Evolutionary conservation across 2,113 vertebrate species (phyloP).

Genomic region (Odocoileus hemionus): DNA sequence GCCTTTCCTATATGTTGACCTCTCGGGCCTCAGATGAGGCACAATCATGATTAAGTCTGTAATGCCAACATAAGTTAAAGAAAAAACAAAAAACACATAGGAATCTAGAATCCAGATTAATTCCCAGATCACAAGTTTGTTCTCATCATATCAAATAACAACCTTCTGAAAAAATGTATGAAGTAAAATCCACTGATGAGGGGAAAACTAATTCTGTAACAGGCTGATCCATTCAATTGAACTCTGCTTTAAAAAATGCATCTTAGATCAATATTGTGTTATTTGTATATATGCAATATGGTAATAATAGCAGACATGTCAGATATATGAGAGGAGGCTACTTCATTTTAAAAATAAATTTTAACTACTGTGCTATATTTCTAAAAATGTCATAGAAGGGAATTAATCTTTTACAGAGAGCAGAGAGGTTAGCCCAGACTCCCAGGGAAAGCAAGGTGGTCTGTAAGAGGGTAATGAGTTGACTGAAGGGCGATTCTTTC

Average conservation of each 20-base stretch:
- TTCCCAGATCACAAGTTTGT: background rate
- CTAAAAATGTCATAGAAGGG: background rate
- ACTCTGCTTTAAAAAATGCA: background rate
- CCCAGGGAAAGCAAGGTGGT: background rate
- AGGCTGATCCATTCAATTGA: background rate
- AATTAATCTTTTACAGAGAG: background rate
- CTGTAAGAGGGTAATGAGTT: background rate
- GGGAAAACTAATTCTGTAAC: background rate
- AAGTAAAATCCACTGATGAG: background rate
- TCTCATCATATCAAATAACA: constrained; percentile 3
- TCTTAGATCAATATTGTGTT: background rate
- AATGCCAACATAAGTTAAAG: background rate
- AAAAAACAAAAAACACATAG: background rate
- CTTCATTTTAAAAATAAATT: background rate
- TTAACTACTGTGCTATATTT: background rate
- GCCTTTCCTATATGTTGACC: constrained; percentile 17
- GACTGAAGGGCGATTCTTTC: background rate
- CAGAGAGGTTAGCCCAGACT: background rate
- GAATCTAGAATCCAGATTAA: background rate
- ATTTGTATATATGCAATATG: background rate
- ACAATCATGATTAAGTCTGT: background rate
- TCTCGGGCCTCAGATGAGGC: background rate
- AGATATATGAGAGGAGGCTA: background rate
- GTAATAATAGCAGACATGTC: background rate
- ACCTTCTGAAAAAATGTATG: background rate